Evolutionary conservation across 2,888 invertebrate species (phyloP).

Genomic region (Hofmannophila pseudospretella): DNA sequence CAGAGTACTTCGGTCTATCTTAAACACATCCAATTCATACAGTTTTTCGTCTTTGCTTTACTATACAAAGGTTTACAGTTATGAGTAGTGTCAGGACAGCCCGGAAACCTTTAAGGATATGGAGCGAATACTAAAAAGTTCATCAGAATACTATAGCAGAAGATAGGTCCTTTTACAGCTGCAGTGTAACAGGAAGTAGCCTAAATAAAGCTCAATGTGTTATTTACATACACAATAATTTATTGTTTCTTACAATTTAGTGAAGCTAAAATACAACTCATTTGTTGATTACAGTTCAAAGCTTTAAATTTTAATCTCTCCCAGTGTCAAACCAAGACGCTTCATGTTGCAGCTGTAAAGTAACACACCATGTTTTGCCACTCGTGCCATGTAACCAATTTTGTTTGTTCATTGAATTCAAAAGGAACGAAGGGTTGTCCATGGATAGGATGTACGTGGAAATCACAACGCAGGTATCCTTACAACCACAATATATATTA

Average conservation of each 20-base stretch:
- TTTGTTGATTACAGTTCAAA: constrained; percentile 75
- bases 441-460: constrained; percentile 58
- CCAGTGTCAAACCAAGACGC: constrained; percentile 64
- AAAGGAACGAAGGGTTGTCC: constrained; percentile 51
- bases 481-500: constrained; percentile 86
- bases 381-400: constrained; percentile 44
- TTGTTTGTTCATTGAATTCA: constrained; percentile 30
- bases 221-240: constrained; percentile 79
- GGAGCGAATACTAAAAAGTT: too few relatives aligned
- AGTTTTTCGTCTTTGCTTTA: too few relatives aligned
- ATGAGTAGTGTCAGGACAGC: too few relatives aligned
- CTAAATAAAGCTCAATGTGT: constrained; percentile 71
- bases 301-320: constrained; percentile 68
- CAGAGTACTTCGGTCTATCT: too few relatives aligned
- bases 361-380: constrained; percentile 62
- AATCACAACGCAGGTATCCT: constrained; percentile 79
- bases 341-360: constrained; percentile 59
- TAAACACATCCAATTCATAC: too few relatives aligned
- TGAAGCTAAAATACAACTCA: constrained; percentile 76
- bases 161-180: too few relatives aligned
- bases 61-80: too few relatives aligned
- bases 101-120: too few relatives aligned
- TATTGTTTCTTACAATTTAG: constrained; percentile 78
- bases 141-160: too few relatives aligned
- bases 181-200: constrained; percentile 47